A percentile compares a stretch with the other conserved stretches of the same genome.
Evolutionary conservation across 35 echinoderm and acorn worm species (phyloP).

Genomic region (Lytechinus variegatus): DNA sequence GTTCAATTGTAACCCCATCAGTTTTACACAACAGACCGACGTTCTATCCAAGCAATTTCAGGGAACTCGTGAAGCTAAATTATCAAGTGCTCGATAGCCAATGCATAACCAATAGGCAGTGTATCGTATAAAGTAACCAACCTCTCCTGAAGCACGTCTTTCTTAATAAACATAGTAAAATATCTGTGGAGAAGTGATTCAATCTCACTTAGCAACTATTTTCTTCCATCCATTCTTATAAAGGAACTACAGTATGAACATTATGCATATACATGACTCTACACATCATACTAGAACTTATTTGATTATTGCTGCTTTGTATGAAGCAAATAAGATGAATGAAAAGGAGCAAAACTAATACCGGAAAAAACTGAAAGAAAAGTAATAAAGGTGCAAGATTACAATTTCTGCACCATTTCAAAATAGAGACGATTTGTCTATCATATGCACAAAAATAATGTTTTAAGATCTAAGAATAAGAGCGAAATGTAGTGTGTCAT

Average conservation of each 20-base stretch:
- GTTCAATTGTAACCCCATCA: neutral
- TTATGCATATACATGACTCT: neutral
- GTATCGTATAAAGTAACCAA: neutral
- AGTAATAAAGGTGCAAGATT: neutral
- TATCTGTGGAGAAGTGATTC: neutral
- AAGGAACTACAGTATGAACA: neutral
- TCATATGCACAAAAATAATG: neutral
- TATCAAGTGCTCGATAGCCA: neutral
- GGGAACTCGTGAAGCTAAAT: neutral
- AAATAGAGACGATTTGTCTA: neutral
- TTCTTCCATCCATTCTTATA: neutral
- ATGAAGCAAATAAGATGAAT: neutral
- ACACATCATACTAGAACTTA: neutral
- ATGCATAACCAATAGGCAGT: neutral
- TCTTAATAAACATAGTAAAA: neutral
- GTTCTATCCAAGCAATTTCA: neutral
- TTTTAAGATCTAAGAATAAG: neutral
- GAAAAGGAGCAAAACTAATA: neutral
- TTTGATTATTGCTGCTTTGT: neutral
- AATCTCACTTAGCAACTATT: neutral
- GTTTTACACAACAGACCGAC: neutral
- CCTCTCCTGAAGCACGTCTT: neutral
- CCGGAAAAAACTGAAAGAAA: too few relatives aligned
- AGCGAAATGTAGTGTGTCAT: neutral
- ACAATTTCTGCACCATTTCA: neutral